Percentiles rank a stretch among this genome's conserved stretches.
Evolutionary conservation across 2,888 invertebrate genomes (phyloP).

Genomic region (Hemistola chrysoprasaria): DNA sequence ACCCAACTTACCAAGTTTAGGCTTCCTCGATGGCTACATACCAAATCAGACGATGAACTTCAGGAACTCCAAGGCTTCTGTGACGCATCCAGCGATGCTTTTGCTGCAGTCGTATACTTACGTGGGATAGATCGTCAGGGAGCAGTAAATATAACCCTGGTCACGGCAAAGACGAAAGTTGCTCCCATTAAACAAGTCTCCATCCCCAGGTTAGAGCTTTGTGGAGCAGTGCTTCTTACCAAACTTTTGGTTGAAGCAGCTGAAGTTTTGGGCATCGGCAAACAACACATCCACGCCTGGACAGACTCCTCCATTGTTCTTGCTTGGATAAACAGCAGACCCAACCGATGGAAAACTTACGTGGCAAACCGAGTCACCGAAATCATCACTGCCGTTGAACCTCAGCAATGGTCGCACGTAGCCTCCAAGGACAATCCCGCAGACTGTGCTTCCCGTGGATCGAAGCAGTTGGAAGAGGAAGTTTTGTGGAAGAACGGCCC

Average conservation of each 20-base stretch:
- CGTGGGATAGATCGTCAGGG: neutral
- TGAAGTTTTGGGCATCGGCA: neutral
- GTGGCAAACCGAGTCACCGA: conserved; percentile 18
- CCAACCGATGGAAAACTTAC: conserved; percentile 23
- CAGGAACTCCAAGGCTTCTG: no score
- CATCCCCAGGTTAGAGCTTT: conserved; percentile 15
- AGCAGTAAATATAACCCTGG: neutral
- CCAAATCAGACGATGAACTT: no score
- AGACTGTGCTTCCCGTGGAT: conserved; percentile 3
- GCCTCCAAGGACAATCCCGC: conserved; percentile 11
- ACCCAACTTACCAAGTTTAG: no score
- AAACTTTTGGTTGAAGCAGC: neutral
- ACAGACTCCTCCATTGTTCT: conserved; percentile 25
- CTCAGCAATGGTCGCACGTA: neutral
- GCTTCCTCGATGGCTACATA: no score
- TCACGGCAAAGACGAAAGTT: conserved; percentile 12
- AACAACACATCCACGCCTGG: conserved; percentile 5
- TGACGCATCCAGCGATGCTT: no score
- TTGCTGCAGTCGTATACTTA: no score
- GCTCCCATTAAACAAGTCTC: conserved; percentile 18
- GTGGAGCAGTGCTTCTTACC: conserved; percentile 10
- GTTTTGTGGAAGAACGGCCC: no score
- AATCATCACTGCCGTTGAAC: neutral
- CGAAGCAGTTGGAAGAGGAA: no score
- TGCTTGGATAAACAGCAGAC: conserved; percentile 11